These are phyloP conservation scores for Oscarella lobularis DNA, from an alignment of 37 sponge, comb jelly and placozoan species.

Conservation along the genomic window DNA sequence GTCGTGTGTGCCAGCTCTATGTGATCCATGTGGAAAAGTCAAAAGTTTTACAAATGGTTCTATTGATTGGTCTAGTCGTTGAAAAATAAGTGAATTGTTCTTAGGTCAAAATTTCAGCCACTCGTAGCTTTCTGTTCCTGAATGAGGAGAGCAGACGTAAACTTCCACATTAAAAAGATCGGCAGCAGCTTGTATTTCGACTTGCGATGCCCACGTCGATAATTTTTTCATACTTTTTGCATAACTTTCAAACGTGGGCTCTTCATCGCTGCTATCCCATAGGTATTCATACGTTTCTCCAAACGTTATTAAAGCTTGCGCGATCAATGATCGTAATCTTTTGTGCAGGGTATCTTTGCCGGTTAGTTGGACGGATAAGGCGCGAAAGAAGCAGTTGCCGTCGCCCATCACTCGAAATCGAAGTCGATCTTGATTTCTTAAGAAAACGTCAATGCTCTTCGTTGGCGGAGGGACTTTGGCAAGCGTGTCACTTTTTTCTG, in stretches of 20 bases:
- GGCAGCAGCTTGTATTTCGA: background rate
- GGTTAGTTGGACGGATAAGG: background rate
- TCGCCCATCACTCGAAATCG: background rate
- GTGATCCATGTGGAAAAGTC: no score
- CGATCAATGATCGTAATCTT: background rate
- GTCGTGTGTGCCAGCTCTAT: no score
- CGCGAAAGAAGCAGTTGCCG: background rate
- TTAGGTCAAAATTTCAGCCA: no score
- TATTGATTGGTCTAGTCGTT: no score
- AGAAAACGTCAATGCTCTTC: background rate
- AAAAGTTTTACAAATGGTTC: no score
- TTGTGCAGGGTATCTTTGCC: background rate
- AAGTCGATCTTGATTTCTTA: background rate
- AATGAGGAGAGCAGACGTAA: background rate
- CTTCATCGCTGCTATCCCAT: background rate
- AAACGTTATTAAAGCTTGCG: background rate
- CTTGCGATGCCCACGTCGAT: background rate
- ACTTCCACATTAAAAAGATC: background rate
- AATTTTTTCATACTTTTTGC: background rate
- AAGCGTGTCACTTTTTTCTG: no score
- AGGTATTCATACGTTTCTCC: background rate
- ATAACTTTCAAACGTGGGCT: background rate
- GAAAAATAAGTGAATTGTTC: no score
- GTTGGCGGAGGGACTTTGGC: background rate
- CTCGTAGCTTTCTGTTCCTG: no score